Conservation (phyloP, 2,113 vertebrate genomes). For the Fregetta grallaria region DNA sequence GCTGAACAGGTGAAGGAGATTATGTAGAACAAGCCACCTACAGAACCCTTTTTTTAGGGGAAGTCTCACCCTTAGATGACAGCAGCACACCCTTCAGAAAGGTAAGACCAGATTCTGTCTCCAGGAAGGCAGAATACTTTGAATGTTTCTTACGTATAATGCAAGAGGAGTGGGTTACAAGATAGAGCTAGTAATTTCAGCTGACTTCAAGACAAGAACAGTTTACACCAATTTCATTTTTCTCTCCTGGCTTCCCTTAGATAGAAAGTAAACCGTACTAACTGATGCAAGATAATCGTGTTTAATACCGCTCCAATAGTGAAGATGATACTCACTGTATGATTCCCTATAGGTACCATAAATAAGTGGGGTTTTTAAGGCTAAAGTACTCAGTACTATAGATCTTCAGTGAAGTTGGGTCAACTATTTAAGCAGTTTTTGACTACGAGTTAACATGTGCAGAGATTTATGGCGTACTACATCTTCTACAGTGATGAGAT, state of each 20-base stretch:
- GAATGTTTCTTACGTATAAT: neutral
- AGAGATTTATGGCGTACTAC: conserved; percentile 10
- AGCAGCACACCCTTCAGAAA: neutral
- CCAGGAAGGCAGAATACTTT: neutral
- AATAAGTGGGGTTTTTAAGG: neutral
- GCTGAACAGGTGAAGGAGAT: neutral
- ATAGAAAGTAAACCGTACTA: neutral
- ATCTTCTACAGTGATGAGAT: neutral
- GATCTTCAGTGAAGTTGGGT: neutral
- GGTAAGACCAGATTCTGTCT: neutral
- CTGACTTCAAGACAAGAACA: neutral
- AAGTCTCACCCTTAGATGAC: neutral
- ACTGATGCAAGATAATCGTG: neutral
- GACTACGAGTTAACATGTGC: conserved; percentile 28
- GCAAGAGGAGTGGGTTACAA: neutral
- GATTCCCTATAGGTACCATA: neutral
- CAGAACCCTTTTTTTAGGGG: fast-evolving
- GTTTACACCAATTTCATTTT: neutral
- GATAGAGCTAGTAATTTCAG: neutral
- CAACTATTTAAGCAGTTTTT: conserved; percentile 21
- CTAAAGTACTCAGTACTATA: conserved; percentile 38
- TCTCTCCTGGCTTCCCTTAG: neutral
- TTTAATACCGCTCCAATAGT: neutral
- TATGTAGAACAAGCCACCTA: neutral
- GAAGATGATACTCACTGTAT: neutral